phyloP scores from a whole-genome alignment of 2,888 invertebrate species.

The Margaritifera margaritifera region DNA sequence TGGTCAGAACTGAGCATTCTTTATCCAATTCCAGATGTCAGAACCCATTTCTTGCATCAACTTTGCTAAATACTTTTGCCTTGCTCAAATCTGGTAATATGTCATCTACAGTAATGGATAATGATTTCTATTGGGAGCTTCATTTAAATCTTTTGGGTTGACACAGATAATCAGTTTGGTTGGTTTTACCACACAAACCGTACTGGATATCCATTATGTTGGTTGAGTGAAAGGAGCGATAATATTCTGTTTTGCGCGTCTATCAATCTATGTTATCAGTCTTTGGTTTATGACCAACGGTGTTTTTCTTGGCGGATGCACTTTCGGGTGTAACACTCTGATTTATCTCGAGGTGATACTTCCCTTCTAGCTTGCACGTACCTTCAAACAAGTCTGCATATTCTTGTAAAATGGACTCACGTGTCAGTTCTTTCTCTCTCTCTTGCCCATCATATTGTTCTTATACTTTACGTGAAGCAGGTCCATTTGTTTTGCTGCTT shows the following conservation, averaged over 20 bases:
- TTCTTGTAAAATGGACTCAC: not conserved
- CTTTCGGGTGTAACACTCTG: constrained; percentile 13
- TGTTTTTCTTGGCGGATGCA: constrained; percentile 19
- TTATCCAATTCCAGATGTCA: constrained; percentile 40
- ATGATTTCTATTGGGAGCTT: constrained; percentile 26
- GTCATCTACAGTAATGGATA: constrained; percentile 43
- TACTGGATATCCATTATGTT: constrained; percentile 36
- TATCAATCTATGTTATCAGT: constrained; percentile 25
- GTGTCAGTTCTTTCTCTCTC: not conserved
- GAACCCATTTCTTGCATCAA: constrained; percentile 32
- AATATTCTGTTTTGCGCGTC: constrained; percentile 16
- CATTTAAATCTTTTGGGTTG: constrained; percentile 38
- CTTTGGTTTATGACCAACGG: constrained; percentile 17
- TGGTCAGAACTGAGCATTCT: constrained; percentile 34
- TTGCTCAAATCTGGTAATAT: constrained; percentile 30
- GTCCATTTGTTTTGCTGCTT: constrained; percentile 9
- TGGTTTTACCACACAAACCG: constrained; percentile 33
- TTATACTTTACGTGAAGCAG: constrained; percentile 9
- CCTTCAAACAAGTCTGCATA: constrained; percentile 18
- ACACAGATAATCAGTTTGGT: no score
- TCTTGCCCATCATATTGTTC: not conserved
- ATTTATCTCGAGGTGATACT: constrained; percentile 17
- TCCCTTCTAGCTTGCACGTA: constrained; percentile 12
- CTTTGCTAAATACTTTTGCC: constrained; percentile 36
- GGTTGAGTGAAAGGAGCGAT: constrained; percentile 29